A percentile compares a stretch with the other conserved stretches of the same genome.
These are phyloP conservation scores for Harpagifer antarcticus DNA, from an alignment of 2,797 vertebrate species.

Conservation along the genomic window DNA sequence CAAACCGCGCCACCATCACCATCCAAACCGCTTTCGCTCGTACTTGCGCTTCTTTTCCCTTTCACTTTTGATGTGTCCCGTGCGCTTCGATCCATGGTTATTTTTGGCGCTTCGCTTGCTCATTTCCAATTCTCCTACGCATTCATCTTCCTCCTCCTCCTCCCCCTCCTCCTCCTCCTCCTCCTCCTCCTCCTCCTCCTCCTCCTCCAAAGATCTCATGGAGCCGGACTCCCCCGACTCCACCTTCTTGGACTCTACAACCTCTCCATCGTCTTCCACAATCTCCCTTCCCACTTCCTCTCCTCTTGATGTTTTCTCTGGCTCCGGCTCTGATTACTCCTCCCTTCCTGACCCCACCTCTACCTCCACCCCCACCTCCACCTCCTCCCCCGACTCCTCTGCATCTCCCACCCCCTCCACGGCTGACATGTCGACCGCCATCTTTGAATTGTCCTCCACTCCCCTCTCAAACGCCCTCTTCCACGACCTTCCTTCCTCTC, in stretches of 20 bases:
- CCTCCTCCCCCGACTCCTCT: slow-evolving; percentile 13
- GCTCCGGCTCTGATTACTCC: slow-evolving; percentile 17
- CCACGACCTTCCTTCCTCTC: slow-evolving; percentile 54
- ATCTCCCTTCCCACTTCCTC: slow-evolving; percentile 5
- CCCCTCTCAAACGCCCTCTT: slow-evolving; percentile 71
- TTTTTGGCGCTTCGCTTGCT: slow-evolving; percentile 56
- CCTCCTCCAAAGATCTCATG: neutral
- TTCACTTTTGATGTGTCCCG: slow-evolving; percentile 29
- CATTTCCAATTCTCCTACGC: slow-evolving; percentile 2
- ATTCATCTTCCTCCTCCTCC: neutral
- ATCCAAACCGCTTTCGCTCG: slow-evolving; percentile 59
- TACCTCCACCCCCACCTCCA: neutral
- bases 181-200: neutral
- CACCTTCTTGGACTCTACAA: neutral
- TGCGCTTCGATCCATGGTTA: slow-evolving; percentile 41
- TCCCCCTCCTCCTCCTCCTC: neutral
- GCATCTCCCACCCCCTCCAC: slow-evolving; percentile 16
- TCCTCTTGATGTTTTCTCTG: neutral
- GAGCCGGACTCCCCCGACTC: slow-evolving; percentile 17
- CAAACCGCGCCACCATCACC: slow-evolving; percentile 40
- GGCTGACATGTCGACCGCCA: slow-evolving; percentile 10
- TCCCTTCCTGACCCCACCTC: slow-evolving; percentile 16
- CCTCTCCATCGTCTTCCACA: slow-evolving; percentile 1
- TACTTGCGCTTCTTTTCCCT: slow-evolving; percentile 49
- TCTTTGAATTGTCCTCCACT: slow-evolving; percentile 35